A percentile compares a stretch with the other conserved stretches of the same genome.
Evolutionary conservation across 1,140 invertebrate genomes (phyloP).

Genomic region (Drosophila rufa): DNA sequence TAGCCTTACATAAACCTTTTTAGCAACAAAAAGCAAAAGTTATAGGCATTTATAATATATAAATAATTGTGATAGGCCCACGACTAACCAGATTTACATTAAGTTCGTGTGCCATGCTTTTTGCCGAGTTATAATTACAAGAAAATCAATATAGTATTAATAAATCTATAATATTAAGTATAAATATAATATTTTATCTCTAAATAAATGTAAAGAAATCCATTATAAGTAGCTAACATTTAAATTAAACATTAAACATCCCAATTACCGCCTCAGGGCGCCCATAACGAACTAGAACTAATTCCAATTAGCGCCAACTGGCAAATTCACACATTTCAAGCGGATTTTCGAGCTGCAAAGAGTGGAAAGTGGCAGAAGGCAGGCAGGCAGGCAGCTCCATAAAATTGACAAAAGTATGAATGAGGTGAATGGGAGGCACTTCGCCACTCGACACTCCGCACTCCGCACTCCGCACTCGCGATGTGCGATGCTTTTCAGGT

Average conservation of each 20-base stretch:
- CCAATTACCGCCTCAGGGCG: neutral
- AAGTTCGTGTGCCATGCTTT: no score
- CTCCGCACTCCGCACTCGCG: neutral
- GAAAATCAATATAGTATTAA: neutral
- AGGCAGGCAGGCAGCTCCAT: conserved; percentile 8
- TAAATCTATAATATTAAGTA: neutral
- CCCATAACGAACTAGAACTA: conserved; percentile 12
- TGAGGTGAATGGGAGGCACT: conserved; percentile 36
- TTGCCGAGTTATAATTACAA: no score
- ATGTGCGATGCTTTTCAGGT: conserved; percentile 45
- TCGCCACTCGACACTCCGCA: conserved; percentile 1
- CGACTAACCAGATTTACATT: no score
- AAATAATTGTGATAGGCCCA: no score
- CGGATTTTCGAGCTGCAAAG: conserved; percentile 11
- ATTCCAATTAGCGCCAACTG: conserved; percentile 7
- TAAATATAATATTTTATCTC: no score
- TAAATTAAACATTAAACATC: neutral
- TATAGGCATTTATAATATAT: no score
- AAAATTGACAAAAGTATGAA: conserved; percentile 41
- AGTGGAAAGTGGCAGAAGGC: conserved; percentile 46
- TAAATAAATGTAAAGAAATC: neutral
- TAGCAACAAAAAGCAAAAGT: no score
- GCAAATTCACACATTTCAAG: conserved; percentile 16
- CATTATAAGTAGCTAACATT: neutral
- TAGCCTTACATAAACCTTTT: no score